These are phyloP conservation scores for Dipodomys ordii DNA, from an alignment of 2,113 vertebrate species.

Conservation along the genomic window DNA sequence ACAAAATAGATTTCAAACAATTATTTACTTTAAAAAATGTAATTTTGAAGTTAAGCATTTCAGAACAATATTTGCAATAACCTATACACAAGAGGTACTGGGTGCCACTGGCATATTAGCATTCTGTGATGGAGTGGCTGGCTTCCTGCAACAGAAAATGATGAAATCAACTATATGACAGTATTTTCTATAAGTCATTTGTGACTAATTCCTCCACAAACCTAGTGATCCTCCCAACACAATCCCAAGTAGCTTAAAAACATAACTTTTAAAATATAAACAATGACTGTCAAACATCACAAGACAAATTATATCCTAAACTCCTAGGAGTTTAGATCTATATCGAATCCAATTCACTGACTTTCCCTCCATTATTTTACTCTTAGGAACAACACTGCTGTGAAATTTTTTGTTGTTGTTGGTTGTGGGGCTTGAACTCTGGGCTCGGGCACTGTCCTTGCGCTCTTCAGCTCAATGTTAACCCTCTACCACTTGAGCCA, in stretches of 20 bases:
- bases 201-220: slow-evolving; percentile 77
- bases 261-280: slow-evolving; percentile 85
- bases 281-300: slow-evolving; percentile 85
- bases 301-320: slow-evolving; percentile 86
- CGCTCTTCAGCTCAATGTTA: too few species aligned
- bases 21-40: too few species aligned
- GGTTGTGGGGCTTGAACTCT: too few species aligned
- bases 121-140: slow-evolving; percentile 87
- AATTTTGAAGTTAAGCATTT: too few species aligned
- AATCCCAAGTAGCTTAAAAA: slow-evolving; percentile 85
- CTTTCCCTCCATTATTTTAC: slow-evolving; percentile 61
- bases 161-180: slow-evolving; percentile 85
- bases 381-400: background rate
- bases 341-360: slow-evolving; percentile 82
- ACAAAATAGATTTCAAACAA: too few species aligned
- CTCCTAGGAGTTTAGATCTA: slow-evolving; percentile 76
- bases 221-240: slow-evolving; percentile 86
- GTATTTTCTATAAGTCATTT: too few species aligned
- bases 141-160: slow-evolving; percentile 89
- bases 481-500: too few species aligned
- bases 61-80: too few species aligned
- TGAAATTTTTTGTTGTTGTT: too few species aligned
- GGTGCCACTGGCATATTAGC: slow-evolving; percentile 85
- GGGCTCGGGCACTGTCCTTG: too few species aligned
- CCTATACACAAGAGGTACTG: too few species aligned